phyloP scores from a whole-genome alignment of 37 sponge, comb jelly and placozoan species.

The Halichondria panicea region DNA sequence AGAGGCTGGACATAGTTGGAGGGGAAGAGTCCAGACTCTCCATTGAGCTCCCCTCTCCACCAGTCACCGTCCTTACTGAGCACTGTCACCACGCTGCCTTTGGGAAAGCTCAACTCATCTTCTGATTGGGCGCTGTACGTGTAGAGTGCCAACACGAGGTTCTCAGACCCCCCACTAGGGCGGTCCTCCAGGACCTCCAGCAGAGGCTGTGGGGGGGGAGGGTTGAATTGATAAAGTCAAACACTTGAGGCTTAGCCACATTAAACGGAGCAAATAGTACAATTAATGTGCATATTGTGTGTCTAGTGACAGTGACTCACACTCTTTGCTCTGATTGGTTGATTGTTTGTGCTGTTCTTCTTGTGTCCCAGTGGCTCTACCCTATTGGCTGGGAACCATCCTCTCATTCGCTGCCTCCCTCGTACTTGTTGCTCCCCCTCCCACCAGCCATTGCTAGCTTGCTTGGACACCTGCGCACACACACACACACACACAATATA shows the following conservation, averaged over 20 bases:
- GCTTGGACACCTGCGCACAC: slow-evolving; percentile 59
- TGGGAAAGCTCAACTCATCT: slow-evolving; percentile 85
- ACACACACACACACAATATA: too few species aligned
- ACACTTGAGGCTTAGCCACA: background rate
- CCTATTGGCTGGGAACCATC: slow-evolving; percentile 79
- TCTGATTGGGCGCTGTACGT: slow-evolving; percentile 60
- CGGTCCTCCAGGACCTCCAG: slow-evolving; percentile 33
- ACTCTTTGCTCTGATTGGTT: slow-evolving; percentile 3
- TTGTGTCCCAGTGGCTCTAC: slow-evolving; percentile 54
- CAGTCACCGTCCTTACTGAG: slow-evolving; percentile 70
- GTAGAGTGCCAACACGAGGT: slow-evolving; percentile 75
- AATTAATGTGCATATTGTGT: background rate
- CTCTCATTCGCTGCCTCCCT: slow-evolving; percentile 58
- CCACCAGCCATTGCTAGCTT: slow-evolving; percentile 81
- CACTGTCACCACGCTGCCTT: slow-evolving; percentile 83
- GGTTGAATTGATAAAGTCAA: background rate
- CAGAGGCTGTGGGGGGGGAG: slow-evolving; percentile 32
- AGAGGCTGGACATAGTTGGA: slow-evolving; percentile 78
- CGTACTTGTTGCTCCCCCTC: slow-evolving; percentile 81
- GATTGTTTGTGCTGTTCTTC: background rate
- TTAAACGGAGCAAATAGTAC: background rate
- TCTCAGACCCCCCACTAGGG: slow-evolving; percentile 7
- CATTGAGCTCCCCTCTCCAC: slow-evolving; percentile 84
- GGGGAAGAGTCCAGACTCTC: slow-evolving; percentile 72
- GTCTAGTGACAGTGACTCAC: slow-evolving; percentile 2